Evolutionary conservation across 1,140 invertebrate species (phyloP), one percentile per base, ranked within the genome.

Genomic region (Campoletis sonorensis): DNA sequence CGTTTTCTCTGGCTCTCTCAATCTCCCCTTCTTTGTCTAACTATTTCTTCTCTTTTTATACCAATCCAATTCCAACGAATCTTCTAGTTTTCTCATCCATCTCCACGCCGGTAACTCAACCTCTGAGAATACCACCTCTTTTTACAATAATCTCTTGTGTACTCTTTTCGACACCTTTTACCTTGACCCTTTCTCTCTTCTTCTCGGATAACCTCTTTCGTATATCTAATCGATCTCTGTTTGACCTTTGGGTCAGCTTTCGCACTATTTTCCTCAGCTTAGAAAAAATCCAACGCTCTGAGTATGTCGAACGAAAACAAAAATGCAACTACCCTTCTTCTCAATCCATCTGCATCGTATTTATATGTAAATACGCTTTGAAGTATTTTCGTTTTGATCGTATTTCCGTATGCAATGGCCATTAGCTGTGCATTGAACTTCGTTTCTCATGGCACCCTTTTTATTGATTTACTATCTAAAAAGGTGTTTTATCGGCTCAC

Each of bases 51-150:
- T 8, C 8, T 61, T 54, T n/a, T n/a, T n/a, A n/a, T n/a, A 33
- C 73, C 71, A 68, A 81, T 81, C 73, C 80, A 81, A 81, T 81
- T 64, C 75, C 80, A 37, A 30, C 61, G 68, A 68, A 79, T 76
- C 80, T 81, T 51, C 73, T 81, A 79, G 76, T 81, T 81, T 81
- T 81, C 73, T 79, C 76, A 81, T 81, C 76, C 76, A 81, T 81
- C 80, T 79, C 64, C 23, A 18, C 18, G 58, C 37, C 80, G 51
- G 45, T 79, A 79, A 81, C 76, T 81, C 67, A 81, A 79, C 37
- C 72, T 37, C 10, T 40, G 10, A 23, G 68, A 72, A 54, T 13
- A 49, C 26, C 13, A n/a, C 26, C 27, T 27, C 21, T 49, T 10
- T 26, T 45, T 21, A n/a, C 16, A 8, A 18, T 58, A 40, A 45